Conservation (phyloP, 2,888 invertebrate species). For the Crepidodera aurea region DNA sequence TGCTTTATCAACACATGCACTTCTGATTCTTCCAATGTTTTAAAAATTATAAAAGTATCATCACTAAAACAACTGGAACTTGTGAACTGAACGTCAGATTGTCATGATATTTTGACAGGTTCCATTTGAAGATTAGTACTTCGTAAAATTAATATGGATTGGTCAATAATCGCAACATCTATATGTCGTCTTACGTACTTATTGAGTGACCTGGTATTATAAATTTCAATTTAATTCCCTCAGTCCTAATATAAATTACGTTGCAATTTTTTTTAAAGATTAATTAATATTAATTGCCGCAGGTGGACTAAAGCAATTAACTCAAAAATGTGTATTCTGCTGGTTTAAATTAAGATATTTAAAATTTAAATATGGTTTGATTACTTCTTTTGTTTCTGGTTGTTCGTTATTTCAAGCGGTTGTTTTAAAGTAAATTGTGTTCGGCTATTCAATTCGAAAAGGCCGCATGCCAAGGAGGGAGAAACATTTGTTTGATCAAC, state of each 20-base stretch:
- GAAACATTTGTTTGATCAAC: not conserved
- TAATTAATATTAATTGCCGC: constrained; percentile 38
- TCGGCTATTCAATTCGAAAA: constrained; percentile 39
- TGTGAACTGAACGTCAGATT: no score
- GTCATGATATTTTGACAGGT: no score
- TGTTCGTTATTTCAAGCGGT: constrained; percentile 55
- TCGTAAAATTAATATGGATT: no score
- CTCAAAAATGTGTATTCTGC: constrained; percentile 60
- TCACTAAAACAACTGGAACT: not conserved
- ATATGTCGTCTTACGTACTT: no score
- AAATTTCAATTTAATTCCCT: constrained; percentile 19
- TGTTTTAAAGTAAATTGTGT: constrained; percentile 47
- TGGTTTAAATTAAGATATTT: constrained; percentile 60
- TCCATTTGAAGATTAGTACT: no score
- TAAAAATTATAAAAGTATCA: not conserved
- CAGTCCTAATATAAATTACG: constrained; percentile 17
- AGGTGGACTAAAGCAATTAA: constrained; percentile 53
- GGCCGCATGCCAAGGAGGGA: not conserved
- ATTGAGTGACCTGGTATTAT: no score
- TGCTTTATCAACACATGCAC: no score
- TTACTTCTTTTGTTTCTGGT: constrained; percentile 60
- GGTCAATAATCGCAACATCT: no score
- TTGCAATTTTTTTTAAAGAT: constrained; percentile 22
- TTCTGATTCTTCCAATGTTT: no score
- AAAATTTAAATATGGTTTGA: constrained; percentile 61